Evolutionary conservation across 2,888 invertebrate genomes (phyloP).

Genomic region (Pristionchus exspectatus): DNA sequence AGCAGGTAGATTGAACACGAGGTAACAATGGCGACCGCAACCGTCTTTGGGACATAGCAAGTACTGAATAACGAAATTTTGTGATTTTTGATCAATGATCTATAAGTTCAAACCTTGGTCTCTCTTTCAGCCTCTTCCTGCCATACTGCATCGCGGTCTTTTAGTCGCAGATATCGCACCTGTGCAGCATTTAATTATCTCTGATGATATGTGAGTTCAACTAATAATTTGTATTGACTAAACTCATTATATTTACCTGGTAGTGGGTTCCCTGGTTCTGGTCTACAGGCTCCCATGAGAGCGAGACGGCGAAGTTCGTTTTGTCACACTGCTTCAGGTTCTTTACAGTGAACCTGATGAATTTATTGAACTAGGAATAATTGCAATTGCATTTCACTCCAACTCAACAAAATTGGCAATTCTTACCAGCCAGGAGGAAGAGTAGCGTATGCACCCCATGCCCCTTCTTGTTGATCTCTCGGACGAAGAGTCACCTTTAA

Average conservation of each 20-base stretch:
- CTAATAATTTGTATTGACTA: too few relatives aligned
- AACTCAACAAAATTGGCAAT: too few relatives aligned
- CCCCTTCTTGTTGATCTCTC: slow-evolving; percentile 58
- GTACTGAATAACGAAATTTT: slow-evolving; percentile 53
- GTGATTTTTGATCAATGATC: slow-evolving; percentile 7
- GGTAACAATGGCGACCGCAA: slow-evolving; percentile 78
- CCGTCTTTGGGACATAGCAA: slow-evolving; percentile 76
- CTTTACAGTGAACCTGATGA: slow-evolving; percentile 71
- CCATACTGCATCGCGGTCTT: slow-evolving; percentile 73
- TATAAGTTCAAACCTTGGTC: slow-evolving; percentile 60
- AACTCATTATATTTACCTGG: slow-evolving; percentile 64
- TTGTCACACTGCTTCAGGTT: slow-evolving; percentile 78
- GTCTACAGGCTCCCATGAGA: slow-evolving; percentile 78
- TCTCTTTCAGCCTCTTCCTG: slow-evolving; percentile 70
- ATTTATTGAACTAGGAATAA: background rate
- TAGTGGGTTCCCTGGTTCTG: slow-evolving; percentile 75
- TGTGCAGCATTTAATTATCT: slow-evolving; percentile 50
- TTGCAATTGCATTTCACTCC: too few relatives aligned
- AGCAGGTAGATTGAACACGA: slow-evolving; percentile 78
- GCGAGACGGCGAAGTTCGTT: slow-evolving; percentile 77
- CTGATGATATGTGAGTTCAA: background rate
- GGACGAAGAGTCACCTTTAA: slow-evolving; percentile 45
- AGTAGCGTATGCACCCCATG: slow-evolving; percentile 79
- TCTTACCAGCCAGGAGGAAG: slow-evolving; percentile 76
- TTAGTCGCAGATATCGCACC: slow-evolving; percentile 74